Evolutionary conservation across 2,113 vertebrate species (phyloP).

Genomic region (Piaya cayana): DNA sequence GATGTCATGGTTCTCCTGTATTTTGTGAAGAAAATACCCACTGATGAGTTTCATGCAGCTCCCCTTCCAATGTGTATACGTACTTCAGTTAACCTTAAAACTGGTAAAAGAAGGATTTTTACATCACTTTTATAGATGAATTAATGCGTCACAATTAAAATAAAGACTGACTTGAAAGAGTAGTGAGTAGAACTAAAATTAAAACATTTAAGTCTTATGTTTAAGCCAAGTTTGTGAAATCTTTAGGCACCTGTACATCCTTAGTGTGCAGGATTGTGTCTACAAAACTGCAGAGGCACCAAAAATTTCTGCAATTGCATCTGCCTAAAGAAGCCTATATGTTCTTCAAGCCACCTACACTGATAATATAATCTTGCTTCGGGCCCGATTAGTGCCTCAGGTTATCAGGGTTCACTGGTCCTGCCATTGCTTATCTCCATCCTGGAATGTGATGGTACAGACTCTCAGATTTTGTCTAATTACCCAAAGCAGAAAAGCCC

Average conservation of each 20-base stretch:
- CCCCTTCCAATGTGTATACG: neutral
- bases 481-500: neutral
- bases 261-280: neutral
- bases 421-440: neutral
- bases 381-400: neutral
- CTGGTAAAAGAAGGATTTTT: neutral
- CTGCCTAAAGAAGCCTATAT: neutral
- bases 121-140: neutral
- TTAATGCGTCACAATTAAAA: neutral
- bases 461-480: neutral
- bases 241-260: neutral
- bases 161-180: neutral
- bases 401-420: neutral
- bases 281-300: neutral
- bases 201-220: neutral
- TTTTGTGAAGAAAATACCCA: neutral
- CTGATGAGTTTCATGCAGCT: neutral
- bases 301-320: neutral
- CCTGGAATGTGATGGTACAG: neutral
- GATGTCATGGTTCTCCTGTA: neutral
- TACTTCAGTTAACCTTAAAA: neutral
- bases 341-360: neutral
- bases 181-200: neutral
- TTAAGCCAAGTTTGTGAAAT: too few species aligned
- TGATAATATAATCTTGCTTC: neutral